Evolutionary conservation across 1,140 invertebrate genomes (phyloP).

Genomic region (Dufourea novaeangliae): DNA sequence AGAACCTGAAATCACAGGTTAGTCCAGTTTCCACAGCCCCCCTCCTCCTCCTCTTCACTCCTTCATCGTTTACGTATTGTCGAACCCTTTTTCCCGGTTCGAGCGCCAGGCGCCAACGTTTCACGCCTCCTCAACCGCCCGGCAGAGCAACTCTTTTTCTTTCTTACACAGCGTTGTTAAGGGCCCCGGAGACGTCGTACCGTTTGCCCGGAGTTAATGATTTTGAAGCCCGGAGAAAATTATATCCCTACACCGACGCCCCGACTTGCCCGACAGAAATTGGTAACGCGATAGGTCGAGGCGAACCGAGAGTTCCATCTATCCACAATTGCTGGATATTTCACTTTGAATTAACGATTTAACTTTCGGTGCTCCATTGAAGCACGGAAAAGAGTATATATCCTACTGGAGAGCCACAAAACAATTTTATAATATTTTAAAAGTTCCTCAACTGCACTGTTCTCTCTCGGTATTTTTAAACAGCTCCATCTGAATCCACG

Average conservation of each 20-base stretch:
- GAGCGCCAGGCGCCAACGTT: constrained; percentile 75
- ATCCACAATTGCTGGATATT: background rate
- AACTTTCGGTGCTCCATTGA: too few relatives aligned
- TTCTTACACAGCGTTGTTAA: constrained; percentile 41
- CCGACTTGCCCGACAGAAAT: background rate
- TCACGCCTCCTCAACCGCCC: constrained; percentile 67
- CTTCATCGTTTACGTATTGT: constrained; percentile 57
- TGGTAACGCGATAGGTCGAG: background rate
- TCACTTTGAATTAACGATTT: too few relatives aligned
- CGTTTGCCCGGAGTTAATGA: constrained; percentile 42
- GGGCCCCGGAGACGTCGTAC: constrained; percentile 31
- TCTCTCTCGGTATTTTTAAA: too few relatives aligned
- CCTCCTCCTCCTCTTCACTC: background rate
- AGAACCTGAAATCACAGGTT: constrained; percentile 33
- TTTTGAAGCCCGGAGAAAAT: constrained; percentile 36
- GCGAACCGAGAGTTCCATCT: background rate
- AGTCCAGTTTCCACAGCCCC: constrained; percentile 62
- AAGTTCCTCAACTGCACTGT: too few relatives aligned
- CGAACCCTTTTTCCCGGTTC: constrained; percentile 64
- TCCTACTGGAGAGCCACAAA: too few relatives aligned
- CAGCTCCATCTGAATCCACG: too few relatives aligned
- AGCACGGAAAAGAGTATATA: too few relatives aligned
- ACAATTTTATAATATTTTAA: too few relatives aligned
- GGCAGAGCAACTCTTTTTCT: constrained; percentile 35
- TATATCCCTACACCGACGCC: constrained; percentile 11